A percentile compares a stretch with the other conserved stretches of the same genome.
These are phyloP conservation scores for Vidua chalybeata DNA, from an alignment of 2,113 vertebrate genomes.

Conservation along the genomic window DNA sequence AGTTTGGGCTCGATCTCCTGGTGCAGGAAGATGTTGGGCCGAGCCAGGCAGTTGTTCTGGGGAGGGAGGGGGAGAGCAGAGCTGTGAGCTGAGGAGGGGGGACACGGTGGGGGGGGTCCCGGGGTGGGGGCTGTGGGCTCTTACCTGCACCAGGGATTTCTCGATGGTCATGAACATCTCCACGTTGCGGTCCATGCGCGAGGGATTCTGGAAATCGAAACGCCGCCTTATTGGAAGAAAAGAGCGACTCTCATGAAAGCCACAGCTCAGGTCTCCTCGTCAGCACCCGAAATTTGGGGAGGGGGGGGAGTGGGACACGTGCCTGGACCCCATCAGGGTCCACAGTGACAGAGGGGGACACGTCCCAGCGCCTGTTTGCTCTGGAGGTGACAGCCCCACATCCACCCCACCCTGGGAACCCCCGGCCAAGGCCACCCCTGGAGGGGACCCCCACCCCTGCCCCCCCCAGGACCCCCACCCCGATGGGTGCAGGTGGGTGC, in stretches of 20 bases:
- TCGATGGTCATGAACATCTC: slow-evolving; percentile 86
- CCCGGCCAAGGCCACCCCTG: no score
- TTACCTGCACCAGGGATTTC: no score
- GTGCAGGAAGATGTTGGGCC: slow-evolving; percentile 84
- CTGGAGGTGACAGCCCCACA: background rate
- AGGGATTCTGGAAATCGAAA: slow-evolving; percentile 99
- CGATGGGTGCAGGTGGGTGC: accelerated
- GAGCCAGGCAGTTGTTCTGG: no score
- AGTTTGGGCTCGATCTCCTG: slow-evolving; percentile 93
- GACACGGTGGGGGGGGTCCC: no score
- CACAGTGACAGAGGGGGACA: background rate
- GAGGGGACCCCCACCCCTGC: background rate
- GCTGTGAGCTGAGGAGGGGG: no score
- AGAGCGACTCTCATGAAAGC: slow-evolving; percentile 73
- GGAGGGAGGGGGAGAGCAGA: no score
- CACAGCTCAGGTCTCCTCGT: background rate
- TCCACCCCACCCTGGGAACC: background rate
- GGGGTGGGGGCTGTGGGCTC: no score
- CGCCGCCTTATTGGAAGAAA: slow-evolving; percentile 88
- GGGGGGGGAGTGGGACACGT: no score
- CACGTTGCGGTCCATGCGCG: slow-evolving; percentile 96
- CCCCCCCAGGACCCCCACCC: background rate
- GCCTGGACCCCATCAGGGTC: background rate
- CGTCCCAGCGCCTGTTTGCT: background rate
- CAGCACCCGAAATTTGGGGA: background rate